These are phyloP conservation scores for Alligator mississippiensis DNA, from an alignment of 2,113 vertebrate species.

Conservation along the genomic window DNA sequence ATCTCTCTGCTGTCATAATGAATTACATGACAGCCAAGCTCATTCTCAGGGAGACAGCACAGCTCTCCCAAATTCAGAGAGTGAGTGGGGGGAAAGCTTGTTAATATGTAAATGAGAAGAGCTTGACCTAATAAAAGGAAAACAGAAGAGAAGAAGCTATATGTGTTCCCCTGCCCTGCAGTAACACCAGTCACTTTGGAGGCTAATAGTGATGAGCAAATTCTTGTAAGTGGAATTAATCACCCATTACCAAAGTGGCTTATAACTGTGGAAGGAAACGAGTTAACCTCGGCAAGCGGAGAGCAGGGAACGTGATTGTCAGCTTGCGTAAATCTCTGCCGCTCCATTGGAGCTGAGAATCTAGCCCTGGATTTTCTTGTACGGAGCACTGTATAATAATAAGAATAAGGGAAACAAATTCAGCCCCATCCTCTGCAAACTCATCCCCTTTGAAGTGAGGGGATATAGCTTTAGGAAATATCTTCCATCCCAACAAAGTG, in stretches of 20 bases:
- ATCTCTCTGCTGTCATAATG: not conserved
- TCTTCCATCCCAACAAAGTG: not conserved
- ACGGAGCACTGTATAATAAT: not conserved
- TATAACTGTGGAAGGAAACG: not conserved
- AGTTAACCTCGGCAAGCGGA: not conserved
- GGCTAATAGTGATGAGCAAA: not conserved
- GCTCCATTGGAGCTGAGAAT: not conserved
- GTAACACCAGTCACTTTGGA: not conserved
- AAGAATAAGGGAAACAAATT: not conserved
- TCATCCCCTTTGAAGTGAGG: not conserved
- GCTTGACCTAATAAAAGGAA: not conserved
- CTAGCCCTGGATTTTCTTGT: not conserved
- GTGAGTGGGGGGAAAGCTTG: not conserved
- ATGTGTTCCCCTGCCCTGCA: not conserved
- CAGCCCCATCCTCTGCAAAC: not conserved
- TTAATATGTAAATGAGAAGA: not conserved
- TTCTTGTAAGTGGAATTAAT: not conserved
- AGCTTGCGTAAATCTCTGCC: not conserved
- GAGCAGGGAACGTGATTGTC: not conserved
- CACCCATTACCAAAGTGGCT: not conserved
- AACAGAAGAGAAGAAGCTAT: not conserved
- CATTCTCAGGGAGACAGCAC: not conserved
- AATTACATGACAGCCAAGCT: not conserved
- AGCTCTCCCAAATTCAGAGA: not conserved
- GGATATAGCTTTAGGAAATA: not conserved